Conservation (phyloP, 2,113 vertebrate genomes). For the Pavo muticus region DNA sequence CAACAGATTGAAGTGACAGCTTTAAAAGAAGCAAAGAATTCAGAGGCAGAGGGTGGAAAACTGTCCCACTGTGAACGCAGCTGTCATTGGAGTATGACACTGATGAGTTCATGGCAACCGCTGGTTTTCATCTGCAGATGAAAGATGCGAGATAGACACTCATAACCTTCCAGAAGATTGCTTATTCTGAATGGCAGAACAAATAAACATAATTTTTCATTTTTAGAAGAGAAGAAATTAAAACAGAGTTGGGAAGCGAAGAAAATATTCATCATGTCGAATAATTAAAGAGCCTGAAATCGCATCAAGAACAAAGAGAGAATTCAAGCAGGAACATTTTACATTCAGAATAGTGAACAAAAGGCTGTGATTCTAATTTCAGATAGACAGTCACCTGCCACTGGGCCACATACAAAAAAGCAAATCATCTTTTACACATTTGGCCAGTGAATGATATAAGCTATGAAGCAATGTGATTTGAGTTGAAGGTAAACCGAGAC, state of each 20-base stretch:
- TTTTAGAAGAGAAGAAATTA: background rate
- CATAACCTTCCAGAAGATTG: background rate
- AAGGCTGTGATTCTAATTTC: background rate
- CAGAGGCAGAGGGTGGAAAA: background rate
- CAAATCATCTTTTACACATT: background rate
- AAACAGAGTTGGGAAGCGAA: background rate
- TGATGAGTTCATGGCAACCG: background rate
- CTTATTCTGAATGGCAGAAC: background rate
- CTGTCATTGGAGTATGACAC: background rate
- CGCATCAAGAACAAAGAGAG: background rate
- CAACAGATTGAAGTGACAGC: background rate
- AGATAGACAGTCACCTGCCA: background rate
- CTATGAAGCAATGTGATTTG: background rate
- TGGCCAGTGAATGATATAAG: background rate
- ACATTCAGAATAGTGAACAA: background rate
- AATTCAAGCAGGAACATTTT: background rate
- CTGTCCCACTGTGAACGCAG: background rate
- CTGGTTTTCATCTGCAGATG: background rate
- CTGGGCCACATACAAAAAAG: background rate
- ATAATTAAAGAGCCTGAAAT: slow-evolving; percentile 30
- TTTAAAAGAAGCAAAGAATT: background rate
- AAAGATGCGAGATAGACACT: background rate
- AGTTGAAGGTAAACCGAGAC: background rate
- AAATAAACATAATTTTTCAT: background rate
- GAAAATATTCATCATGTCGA: background rate